Evolutionary conservation across 2,888 invertebrate species (phyloP), one percentile per base, ranked within the genome.

Genomic region (Scaptomyza reducta): DNA sequence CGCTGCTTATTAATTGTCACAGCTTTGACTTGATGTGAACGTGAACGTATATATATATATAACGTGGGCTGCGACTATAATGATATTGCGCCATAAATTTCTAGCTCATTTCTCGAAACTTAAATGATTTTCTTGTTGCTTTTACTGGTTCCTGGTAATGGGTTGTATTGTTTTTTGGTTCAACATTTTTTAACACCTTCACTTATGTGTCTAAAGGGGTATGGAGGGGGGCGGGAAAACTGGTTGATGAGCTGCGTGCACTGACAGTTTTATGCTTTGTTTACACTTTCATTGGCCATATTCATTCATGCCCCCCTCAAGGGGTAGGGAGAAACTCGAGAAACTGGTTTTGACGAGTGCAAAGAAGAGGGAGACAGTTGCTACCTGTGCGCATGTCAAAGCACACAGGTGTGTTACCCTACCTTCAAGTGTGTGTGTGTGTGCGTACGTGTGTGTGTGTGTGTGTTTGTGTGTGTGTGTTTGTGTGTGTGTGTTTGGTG

Each of bases 251-350:
- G 87, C 79, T 87, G 85, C 78, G 69, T 63, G 68, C 88, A 89
- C 87, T 90, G 90, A 90, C 89, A 90, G 89, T 78, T 90, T 89
- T 87, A 89, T 90, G 89, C 68, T 90, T 90, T 90, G 90, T 90
- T 90, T 90, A 88, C 80, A 88, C 84, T 78, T 71, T 38, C 14
- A 74, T 77, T 76, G 75, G 56, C 55, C 35, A 63, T 42, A 68
- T 66, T 65, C 47, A 58, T 47, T 46, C 49, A 35, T 13, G 42
- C 55, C 14, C 27, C 6, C 0, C 27, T 27, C 56, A 10, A n/a
- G n/a, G n/a, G n/a, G n/a, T n/a, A n/a, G n/a, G n/a, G n/a, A n/a
- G n/a, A n/a, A n/a, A n/a, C 55, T 13, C 54, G 42, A 51, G 5
- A 49, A 70, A 73, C 73, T 45, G 69, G 74, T 66, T 66, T 65